These are phyloP conservation scores for Poeciliopsis presidionis DNA, from an alignment of 2,797 vertebrate species.

Conservation along the genomic window DNA sequence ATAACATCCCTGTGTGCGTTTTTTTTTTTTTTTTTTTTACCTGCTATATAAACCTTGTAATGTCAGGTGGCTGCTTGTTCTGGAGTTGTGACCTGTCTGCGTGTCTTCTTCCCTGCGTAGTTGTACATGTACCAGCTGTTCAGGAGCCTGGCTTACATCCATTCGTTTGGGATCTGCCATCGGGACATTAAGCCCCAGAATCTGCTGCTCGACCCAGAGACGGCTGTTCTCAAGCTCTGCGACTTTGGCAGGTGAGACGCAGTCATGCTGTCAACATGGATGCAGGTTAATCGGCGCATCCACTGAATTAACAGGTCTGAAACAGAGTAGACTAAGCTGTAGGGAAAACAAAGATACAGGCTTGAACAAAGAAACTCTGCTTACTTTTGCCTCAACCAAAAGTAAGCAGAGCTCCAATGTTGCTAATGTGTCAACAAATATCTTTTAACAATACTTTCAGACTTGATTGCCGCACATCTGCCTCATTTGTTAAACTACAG, in stretches of 20 bases:
- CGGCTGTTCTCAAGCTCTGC: conserved; percentile 97
- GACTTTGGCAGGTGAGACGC: conserved; percentile 94
- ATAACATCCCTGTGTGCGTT: background rate
- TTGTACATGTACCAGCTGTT: conserved; percentile 99
- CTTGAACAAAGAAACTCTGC: background rate
- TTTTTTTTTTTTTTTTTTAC: conserved; percentile 2
- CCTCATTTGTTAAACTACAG: conserved; percentile 2
- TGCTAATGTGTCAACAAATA: background rate
- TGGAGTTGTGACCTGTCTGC: conserved; percentile 30
- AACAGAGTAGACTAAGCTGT: background rate
- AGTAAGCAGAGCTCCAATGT: background rate
- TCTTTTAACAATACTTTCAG: background rate
- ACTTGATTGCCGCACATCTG: background rate
- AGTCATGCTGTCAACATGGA: background rate
- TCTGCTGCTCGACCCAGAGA: conserved; percentile 98
- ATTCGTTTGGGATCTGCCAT: conserved; percentile 99
- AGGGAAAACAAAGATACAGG: background rate
- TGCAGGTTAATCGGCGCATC: background rate
- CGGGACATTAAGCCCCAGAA: conserved; percentile 99
- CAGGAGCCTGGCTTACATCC: conserved; percentile 99
- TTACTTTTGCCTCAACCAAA: background rate
- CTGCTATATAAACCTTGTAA: conserved; percentile 9
- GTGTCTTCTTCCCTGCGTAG: conserved; percentile 70
- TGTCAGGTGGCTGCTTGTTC: conserved; percentile 11
- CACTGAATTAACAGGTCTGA: background rate